Conservation (phyloP, 2,888 invertebrate genomes). For the Tetramorium bicarinatum region DNA sequence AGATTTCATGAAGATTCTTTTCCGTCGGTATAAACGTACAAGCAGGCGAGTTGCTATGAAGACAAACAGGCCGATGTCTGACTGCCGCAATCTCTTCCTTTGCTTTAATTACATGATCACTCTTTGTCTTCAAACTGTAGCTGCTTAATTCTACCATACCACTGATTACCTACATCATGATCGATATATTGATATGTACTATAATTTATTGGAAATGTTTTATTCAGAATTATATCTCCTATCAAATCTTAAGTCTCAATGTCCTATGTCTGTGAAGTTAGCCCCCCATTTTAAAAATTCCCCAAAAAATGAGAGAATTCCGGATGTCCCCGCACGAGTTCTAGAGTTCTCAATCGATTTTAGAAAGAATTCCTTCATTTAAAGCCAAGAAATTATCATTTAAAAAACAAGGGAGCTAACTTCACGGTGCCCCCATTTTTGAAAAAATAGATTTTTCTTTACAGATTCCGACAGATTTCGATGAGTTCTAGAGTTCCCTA, state of each 20-base stretch:
- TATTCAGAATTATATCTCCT: background rate
- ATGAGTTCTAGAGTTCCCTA: too few species aligned
- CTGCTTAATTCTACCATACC: constrained; percentile 90
- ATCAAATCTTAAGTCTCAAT: background rate
- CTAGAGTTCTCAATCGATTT: too few species aligned
- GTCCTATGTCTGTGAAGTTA: too few species aligned
- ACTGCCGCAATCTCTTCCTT: constrained; percentile 78
- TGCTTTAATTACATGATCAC: constrained; percentile 71
- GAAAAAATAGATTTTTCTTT: too few species aligned
- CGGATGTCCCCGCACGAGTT: too few species aligned
- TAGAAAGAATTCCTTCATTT: too few species aligned
- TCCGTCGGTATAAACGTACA: constrained; percentile 91
- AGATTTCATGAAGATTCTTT: constrained; percentile 93
- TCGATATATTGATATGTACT: background rate
- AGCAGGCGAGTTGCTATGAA: constrained; percentile 81
- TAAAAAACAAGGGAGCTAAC: too few species aligned
- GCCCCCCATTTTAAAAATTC: too few species aligned
- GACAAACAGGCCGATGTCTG: constrained; percentile 80
- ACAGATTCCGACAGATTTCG: too few species aligned
- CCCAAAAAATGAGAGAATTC: too few species aligned
- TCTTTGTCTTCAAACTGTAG: constrained; percentile 84
- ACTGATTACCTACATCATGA: constrained; percentile 81
- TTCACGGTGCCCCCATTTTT: too few species aligned
- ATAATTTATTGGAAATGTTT: background rate
- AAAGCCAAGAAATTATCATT: too few species aligned